Evolutionary conservation across 2,888 invertebrate genomes (phyloP), one percentile per base, ranked within the genome.

Genomic region (Anoplius nigerrimus): DNA sequence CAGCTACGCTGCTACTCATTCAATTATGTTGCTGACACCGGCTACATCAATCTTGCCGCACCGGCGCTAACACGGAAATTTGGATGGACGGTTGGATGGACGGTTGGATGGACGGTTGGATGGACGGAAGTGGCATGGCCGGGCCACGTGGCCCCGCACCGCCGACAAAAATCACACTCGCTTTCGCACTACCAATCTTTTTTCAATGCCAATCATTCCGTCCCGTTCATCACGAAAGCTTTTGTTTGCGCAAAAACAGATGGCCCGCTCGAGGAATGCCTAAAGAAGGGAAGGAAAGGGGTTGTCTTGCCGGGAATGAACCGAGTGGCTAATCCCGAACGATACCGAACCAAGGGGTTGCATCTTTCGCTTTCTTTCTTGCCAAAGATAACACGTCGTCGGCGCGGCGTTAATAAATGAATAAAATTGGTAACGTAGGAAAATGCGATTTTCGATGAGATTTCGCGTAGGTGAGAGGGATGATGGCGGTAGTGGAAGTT

Each of bases 11-110:
- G 79, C 80, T 79, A 84, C 84, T 86, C 87, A 86, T 88, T 88
- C 87, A 87, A 87, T 88, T 88, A 88, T 86, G 84, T 84, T 79
- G 82, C 86, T 85, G 86, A 87, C 86, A 86, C 82, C 82, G 72
- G 74, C 76, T 82, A 76, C 86, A 87, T 87, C 86, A 85, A 87
- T 87, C 87, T 86, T 86, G 46, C 62, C 24, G 54, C 58, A 51
- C 73, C 78, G 78, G 78, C 79, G 80, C 76, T 79, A 77, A 78
- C 75, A 62, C 71, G 73, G 57, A 61, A 69, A 78, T 78, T 76
- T 79, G 78, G 75, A 76, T 64, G 72, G 69, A 69, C 48, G 66
- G 69, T n/a, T n/a, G n/a, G n/a, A n/a, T n/a, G n/a, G n/a, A n/a
- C n/a, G n/a, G n/a, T n/a, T n/a, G n/a, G n/a, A 62, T 70, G 73